These are phyloP conservation scores for Dicranocentrus wangi DNA, from an alignment of 2,888 invertebrate species.

Conservation along the genomic window DNA sequence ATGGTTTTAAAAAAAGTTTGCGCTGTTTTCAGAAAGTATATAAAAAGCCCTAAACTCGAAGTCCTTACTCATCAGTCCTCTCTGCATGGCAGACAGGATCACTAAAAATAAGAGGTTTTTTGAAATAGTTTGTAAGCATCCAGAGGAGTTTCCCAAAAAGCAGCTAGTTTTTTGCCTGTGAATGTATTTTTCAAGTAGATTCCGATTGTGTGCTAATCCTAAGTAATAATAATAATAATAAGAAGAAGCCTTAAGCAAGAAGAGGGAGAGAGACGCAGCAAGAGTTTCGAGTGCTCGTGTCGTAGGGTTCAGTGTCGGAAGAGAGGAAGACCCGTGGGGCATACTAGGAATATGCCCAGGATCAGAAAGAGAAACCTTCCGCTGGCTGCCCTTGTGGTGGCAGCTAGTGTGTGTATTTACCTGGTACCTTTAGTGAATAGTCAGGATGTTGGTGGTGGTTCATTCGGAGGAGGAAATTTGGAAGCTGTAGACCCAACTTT, in stretches of 20 bases:
- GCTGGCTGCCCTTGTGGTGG: conserved; percentile 22
- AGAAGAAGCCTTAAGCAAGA: too few species aligned
- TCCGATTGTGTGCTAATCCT: neutral
- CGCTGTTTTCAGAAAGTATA: conserved; percentile 14
- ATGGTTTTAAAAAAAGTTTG: conserved; percentile 16
- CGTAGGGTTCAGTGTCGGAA: neutral
- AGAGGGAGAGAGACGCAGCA: neutral
- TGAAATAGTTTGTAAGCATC: neutral
- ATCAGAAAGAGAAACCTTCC: conserved; percentile 52
- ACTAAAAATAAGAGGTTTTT: conserved; percentile 18
- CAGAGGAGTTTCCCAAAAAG: neutral
- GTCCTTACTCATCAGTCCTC: conserved; percentile 24
- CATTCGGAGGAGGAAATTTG: conserved; percentile 14
- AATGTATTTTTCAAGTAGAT: conserved; percentile 18
- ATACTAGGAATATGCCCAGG: conserved; percentile 61
- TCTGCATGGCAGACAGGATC: conserved; percentile 36
- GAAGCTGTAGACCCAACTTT: neutral
- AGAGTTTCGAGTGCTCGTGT: neutral
- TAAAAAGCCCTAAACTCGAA: conserved; percentile 6
- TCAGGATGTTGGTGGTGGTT: conserved; percentile 53
- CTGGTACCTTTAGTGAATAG: conserved; percentile 47
- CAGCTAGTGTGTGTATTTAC: conserved; percentile 34
- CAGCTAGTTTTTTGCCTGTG: neutral
- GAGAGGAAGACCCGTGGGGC: conserved; percentile 35
- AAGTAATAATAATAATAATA: too few species aligned